Evolutionary conservation across 2,113 vertebrate genomes (phyloP).

Genomic region (Neopipo cinnamomea): DNA sequence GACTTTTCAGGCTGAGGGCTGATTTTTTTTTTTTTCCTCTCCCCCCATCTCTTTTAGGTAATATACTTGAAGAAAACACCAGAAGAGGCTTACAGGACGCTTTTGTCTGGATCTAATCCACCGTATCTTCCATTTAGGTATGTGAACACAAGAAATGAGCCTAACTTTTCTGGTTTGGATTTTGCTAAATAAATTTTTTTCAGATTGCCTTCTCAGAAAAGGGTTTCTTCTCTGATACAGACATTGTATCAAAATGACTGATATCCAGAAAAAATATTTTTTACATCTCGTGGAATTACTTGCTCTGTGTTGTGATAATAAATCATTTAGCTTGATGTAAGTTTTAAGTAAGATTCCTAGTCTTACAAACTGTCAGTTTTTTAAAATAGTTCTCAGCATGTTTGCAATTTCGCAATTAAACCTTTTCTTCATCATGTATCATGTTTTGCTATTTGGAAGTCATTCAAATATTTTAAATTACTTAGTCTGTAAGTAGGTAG

Average conservation of each 20-base stretch:
- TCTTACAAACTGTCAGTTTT: not conserved
- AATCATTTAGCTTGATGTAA: not conserved
- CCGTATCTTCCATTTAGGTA: slow-evolving; percentile 97
- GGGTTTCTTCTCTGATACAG: not conserved
- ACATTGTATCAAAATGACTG: not conserved
- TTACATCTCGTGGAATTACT: not conserved
- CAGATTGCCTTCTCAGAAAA: not conserved
- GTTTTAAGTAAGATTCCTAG: not conserved
- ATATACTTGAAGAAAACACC: slow-evolving; percentile 96
- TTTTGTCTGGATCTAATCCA: slow-evolving; percentile 88
- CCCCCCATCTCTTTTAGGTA: slow-evolving; percentile 73
- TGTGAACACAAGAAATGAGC: not conserved
- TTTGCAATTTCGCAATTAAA: not conserved
- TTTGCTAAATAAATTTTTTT: not conserved
- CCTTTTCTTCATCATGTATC: not conserved
- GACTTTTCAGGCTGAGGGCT: not conserved
- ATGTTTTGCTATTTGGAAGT: not conserved
- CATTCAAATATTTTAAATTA: not conserved
- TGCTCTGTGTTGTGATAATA: not conserved
- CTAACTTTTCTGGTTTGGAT: not conserved
- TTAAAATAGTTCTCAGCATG: not conserved
- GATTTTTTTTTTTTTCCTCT: not conserved
- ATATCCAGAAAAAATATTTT: not conserved
- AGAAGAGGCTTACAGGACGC: slow-evolving; percentile 89
- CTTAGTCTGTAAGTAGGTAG: not conserved